Conservation (phyloP, 2,888 invertebrate genomes). For the Graphium colonna region DNA sequence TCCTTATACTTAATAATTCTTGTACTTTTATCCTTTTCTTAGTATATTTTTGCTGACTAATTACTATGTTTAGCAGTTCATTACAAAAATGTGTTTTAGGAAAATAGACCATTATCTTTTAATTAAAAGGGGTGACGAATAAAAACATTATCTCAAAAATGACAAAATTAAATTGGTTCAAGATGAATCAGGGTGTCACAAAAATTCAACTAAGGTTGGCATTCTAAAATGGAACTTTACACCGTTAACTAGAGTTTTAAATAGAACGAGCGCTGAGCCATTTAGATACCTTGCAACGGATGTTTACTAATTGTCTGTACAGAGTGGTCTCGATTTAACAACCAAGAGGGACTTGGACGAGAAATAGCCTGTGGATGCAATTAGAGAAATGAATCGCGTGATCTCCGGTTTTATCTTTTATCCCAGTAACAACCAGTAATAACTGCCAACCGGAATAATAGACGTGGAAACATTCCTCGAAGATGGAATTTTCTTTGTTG, state of each 20-base stretch:
- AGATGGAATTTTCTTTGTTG: constrained; percentile 49
- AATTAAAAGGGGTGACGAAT: too few species aligned
- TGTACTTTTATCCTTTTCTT: too few species aligned
- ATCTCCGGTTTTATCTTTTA: constrained; percentile 55
- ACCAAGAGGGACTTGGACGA: constrained; percentile 32
- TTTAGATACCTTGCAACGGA: constrained; percentile 12
- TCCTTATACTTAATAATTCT: too few species aligned
- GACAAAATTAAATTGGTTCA: too few species aligned
- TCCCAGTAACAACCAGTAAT: constrained; percentile 51
- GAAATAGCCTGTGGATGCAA: constrained; percentile 49
- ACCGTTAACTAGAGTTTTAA: constrained; percentile 2
- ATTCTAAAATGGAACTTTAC: background rate
- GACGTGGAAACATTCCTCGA: constrained; percentile 42
- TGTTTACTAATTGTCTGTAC: constrained; percentile 24
- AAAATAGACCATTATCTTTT: too few species aligned
- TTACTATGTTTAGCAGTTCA: too few species aligned
- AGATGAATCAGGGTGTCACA: too few species aligned
- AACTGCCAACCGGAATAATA: constrained; percentile 51
- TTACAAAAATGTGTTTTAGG: too few species aligned
- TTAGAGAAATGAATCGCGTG: constrained; percentile 66
- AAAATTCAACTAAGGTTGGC: background rate
- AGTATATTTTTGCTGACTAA: too few species aligned
- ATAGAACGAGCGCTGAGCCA: background rate
- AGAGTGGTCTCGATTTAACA: constrained; percentile 34
- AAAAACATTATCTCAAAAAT: too few species aligned